Evolutionary conservation across 2,113 vertebrate genomes (phyloP).

Genomic region (Condylura cristata): DNA sequence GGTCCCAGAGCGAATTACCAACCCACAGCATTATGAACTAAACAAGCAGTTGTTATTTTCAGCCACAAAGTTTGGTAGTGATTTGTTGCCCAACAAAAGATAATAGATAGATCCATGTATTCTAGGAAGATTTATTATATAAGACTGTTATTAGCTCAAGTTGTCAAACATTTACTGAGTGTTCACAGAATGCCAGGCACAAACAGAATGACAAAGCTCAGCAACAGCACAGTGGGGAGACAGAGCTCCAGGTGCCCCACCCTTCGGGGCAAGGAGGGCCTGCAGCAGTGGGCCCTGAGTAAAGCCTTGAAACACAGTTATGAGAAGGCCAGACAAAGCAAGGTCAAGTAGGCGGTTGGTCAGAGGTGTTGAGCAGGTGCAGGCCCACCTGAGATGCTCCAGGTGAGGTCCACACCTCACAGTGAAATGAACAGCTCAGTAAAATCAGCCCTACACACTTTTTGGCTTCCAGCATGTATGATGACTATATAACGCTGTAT

Average conservation of each 20-base stretch:
- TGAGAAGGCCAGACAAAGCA: not conserved
- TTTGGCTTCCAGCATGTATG: not conserved
- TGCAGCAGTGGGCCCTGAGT: not conserved
- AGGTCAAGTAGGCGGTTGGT: not conserved
- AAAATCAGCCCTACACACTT: not conserved
- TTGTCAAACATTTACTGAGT: not conserved
- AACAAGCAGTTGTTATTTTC: not conserved
- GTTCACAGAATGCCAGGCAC: not conserved
- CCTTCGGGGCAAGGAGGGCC: not conserved
- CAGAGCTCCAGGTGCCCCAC: not conserved
- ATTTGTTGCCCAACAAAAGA: not conserved
- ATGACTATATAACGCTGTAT: not conserved
- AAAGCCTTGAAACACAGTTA: not conserved
- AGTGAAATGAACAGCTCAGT: not conserved
- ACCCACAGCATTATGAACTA: not conserved
- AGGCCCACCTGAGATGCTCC: not conserved
- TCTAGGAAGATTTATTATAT: not conserved
- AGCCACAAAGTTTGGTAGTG: not conserved
- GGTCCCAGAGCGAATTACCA: not conserved
- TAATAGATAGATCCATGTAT: not conserved
- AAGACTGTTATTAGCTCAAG: not conserved
- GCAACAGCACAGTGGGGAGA: not conserved
- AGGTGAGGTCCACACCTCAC: not conserved
- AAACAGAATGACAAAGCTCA: not conserved
- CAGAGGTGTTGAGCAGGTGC: not conserved